phyloP scores from a whole-genome alignment of 2,888 invertebrate genomes.

The Polyploca ridens region DNA sequence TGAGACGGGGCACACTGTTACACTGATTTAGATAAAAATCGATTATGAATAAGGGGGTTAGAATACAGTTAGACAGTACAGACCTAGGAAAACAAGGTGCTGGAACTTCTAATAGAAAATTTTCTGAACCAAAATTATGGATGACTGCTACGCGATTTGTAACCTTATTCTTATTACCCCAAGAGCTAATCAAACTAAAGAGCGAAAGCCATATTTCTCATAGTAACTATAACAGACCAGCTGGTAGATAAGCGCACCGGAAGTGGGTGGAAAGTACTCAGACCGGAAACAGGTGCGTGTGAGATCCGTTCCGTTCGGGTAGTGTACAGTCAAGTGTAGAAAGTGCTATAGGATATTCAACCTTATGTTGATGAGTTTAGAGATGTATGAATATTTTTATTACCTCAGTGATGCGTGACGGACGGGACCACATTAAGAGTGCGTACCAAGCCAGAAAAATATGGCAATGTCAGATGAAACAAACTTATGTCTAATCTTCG shows the following conservation, averaged over 20 bases:
- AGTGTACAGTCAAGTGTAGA: conserved; percentile 30
- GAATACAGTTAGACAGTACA: too few relatives aligned
- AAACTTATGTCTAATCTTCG: too few relatives aligned
- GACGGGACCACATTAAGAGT: too few relatives aligned
- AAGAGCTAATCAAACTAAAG: neutral
- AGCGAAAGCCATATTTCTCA: neutral
- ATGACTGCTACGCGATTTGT: too few relatives aligned
- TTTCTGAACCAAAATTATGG: too few relatives aligned
- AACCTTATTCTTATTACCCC: neutral
- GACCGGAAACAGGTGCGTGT: conserved; percentile 65
- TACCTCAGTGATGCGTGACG: neutral
- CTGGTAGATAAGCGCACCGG: conserved; percentile 32
- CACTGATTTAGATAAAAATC: too few relatives aligned
- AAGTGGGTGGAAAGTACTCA: conserved; percentile 39
- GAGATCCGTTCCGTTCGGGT: conserved; percentile 43
- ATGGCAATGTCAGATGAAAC: too few relatives aligned
- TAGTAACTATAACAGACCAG: conserved; percentile 10
- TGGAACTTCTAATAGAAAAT: too few relatives aligned
- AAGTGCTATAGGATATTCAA: neutral
- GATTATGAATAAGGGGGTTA: too few relatives aligned
- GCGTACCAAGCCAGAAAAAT: too few relatives aligned
- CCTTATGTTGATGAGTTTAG: neutral
- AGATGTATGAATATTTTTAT: neutral
- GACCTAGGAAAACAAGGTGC: too few relatives aligned
- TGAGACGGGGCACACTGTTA: too few relatives aligned